Evolutionary conservation across 2,797 vertebrate genomes (phyloP).

Genomic region (Fistularia commersonii): DNA sequence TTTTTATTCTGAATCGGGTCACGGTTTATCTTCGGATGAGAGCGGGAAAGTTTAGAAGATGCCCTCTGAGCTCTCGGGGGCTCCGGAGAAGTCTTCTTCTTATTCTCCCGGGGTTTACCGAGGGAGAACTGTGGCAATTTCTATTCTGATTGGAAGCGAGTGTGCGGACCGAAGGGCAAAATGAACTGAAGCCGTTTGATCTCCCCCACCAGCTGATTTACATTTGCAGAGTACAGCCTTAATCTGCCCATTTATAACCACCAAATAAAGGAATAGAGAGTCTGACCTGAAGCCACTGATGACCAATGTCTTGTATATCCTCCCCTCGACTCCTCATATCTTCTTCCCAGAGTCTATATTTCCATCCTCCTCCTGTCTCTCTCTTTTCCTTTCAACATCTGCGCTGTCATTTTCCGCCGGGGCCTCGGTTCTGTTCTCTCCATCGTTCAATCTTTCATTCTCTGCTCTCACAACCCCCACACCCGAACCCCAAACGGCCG

Average conservation of each 20-base stretch:
- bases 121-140: slow-evolving; percentile 55
- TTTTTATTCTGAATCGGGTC: slow-evolving; percentile 42
- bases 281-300: slow-evolving; percentile 27
- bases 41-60: slow-evolving; percentile 41
- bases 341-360: slow-evolving; percentile 7
- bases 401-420: slow-evolving; percentile 25
- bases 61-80: slow-evolving; percentile 31
- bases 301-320: slow-evolving; percentile 19
- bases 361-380: slow-evolving; percentile 14
- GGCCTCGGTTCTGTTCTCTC: slow-evolving; percentile 17
- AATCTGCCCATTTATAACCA: slow-evolving; percentile 69
- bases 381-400: slow-evolving; percentile 29
- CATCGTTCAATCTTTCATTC: slow-evolving; percentile 30
- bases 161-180: slow-evolving; percentile 60
- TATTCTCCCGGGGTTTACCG: slow-evolving; percentile 61
- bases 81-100: slow-evolving; percentile 49
- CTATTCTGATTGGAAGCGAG: slow-evolving; percentile 65
- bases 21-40: slow-evolving; percentile 44
- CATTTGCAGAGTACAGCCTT: slow-evolving; percentile 55
- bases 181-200: slow-evolving; percentile 69
- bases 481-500: no score
- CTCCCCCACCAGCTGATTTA: slow-evolving; percentile 70
- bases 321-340: slow-evolving; percentile 1
- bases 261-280: slow-evolving; percentile 43
- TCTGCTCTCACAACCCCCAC: slow-evolving; percentile 53